Percentiles rank a stretch among this genome's conserved stretches.
Conservation (phyloP, 2,888 invertebrate species). For the Apocheima hispidaria region DNA sequence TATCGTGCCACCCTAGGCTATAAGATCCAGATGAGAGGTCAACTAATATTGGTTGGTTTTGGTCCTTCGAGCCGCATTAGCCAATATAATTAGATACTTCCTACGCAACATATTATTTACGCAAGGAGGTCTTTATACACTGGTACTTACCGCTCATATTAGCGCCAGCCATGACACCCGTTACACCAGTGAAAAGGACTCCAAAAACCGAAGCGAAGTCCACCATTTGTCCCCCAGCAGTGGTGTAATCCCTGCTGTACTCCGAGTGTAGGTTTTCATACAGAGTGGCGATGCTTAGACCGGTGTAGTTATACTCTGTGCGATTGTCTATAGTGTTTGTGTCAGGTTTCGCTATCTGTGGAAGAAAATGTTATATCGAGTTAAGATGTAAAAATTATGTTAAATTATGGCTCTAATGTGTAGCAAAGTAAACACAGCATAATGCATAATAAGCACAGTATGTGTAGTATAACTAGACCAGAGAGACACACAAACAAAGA, state of each 20-base stretch:
- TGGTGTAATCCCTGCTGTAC: constrained; percentile 93
- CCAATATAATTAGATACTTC: background rate
- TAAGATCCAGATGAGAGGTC: no score
- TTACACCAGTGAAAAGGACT: constrained; percentile 98
- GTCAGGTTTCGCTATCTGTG: constrained; percentile 91
- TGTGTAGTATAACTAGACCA: no score
- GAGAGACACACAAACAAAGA: no score
- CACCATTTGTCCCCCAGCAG: constrained; percentile 88
- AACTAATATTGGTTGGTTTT: background rate
- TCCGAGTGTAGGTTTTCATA: constrained; percentile 91
- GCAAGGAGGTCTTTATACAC: background rate
- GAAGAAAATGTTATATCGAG: no score
- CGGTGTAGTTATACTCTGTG: constrained; percentile 90
- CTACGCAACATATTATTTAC: background rate
- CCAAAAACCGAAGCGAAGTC: constrained; percentile 98
- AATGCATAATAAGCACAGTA: no score
- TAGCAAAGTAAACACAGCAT: no score
- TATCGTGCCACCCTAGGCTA: no score
- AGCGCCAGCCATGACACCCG: constrained; percentile 99
- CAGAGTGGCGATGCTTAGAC: constrained; percentile 90
- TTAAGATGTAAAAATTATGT: no score
- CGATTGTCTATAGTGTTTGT: constrained; percentile 87
- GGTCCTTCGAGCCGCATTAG: background rate
- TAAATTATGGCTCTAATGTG: no score
- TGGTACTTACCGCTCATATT: constrained; percentile 95